These are phyloP conservation scores for Drosophila villosipedis DNA, from an alignment of 2,888 invertebrate genomes.

Conservation along the genomic window DNA sequence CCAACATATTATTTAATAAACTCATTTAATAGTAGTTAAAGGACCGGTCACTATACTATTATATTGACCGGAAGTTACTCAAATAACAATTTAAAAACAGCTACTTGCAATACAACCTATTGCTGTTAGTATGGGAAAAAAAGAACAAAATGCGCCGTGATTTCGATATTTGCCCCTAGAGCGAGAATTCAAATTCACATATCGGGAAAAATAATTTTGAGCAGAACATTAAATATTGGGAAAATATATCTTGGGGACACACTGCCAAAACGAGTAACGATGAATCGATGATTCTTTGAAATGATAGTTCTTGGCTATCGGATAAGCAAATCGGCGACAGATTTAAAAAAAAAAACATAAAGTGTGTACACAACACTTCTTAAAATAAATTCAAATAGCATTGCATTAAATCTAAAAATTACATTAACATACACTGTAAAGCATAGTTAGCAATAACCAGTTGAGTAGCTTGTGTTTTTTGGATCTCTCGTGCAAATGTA, in stretches of 20 bases:
- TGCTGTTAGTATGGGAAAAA: neutral
- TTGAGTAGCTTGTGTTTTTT: neutral
- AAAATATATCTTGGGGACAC: neutral
- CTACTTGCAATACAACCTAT: neutral
- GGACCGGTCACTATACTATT: neutral
- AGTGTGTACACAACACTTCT: too few relatives aligned
- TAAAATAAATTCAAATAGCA: neutral
- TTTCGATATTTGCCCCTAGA: neutral
- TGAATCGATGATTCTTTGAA: neutral
- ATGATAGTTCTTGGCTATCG: neutral
- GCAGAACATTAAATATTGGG: neutral
- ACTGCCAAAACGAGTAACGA: neutral
- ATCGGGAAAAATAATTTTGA: neutral
- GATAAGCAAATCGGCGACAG: neutral
- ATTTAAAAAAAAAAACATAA: neutral
- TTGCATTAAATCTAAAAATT: neutral
- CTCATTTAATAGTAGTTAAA: neutral
- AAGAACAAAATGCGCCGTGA: neutral
- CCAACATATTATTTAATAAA: neutral
- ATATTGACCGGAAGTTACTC: neutral
- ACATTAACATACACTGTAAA: neutral
- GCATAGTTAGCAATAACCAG: neutral
- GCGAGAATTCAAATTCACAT: neutral
- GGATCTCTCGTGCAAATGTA: neutral
- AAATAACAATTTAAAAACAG: neutral